Conservation (phyloP, 2,797 vertebrate genomes). For the Enteromius afrohamiltoni region DNA sequence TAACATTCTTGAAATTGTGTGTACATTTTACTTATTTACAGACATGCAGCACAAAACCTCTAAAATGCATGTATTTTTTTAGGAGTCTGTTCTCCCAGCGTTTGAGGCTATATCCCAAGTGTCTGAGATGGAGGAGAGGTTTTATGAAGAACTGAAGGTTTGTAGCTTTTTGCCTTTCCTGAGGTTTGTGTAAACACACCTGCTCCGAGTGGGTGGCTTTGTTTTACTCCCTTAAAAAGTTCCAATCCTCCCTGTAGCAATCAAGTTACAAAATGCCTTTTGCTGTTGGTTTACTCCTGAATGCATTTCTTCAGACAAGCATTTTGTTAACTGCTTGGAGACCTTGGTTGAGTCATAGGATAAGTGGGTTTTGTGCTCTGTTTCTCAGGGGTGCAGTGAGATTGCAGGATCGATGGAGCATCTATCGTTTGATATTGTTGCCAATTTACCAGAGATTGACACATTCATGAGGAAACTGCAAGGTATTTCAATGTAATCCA, state of each 20-base stretch:
- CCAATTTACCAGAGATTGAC: slow-evolving; percentile 64
- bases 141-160: slow-evolving; percentile 82
- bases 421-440: slow-evolving; percentile 81
- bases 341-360: background rate
- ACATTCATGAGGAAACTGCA: slow-evolving; percentile 65
- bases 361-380: background rate
- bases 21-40: background rate
- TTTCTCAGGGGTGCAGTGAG: slow-evolving; percentile 74
- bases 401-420: slow-evolving; percentile 79
- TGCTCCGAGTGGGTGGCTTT: background rate
- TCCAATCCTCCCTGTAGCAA: background rate
- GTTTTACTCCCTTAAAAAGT: background rate
- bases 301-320: background rate
- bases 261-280: background rate
- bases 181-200: background rate
- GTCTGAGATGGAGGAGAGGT: slow-evolving; percentile 82
- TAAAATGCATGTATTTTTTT: background rate
- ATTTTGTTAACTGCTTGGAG: background rate
- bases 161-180: background rate
- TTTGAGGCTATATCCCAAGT: slow-evolving; percentile 84
- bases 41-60: too few species aligned
- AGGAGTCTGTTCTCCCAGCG: slow-evolving; percentile 77
- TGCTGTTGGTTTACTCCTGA: slow-evolving; percentile 11
- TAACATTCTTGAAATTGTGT: background rate
- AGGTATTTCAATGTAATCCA: slow-evolving; percentile 66